These are phyloP conservation scores for Aelia acuminata DNA, from an alignment of 2,888 invertebrate species.

Conservation along the genomic window DNA sequence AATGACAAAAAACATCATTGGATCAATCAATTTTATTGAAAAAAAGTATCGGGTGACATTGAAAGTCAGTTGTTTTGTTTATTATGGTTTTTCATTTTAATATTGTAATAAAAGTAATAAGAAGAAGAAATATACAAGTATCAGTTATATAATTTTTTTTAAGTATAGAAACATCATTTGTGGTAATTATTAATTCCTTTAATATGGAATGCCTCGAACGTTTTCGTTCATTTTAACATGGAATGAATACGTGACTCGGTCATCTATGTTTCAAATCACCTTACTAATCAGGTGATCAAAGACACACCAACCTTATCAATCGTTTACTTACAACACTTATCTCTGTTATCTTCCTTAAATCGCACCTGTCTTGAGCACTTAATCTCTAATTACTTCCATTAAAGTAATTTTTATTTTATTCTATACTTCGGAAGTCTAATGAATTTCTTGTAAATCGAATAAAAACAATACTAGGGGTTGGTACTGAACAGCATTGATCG, in stretches of 20 bases:
- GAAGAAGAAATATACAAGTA: not conserved
- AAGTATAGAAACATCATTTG: not conserved
- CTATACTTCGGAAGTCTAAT: not conserved
- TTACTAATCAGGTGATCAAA: conserved; percentile 6
- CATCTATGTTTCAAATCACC: not conserved
- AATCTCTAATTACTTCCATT: not conserved
- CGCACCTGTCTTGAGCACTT: not conserved
- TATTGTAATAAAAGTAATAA: not conserved
- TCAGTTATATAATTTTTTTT: not conserved
- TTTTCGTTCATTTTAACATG: not conserved
- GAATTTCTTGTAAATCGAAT: not conserved
- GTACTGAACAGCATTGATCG: conserved; percentile 58
- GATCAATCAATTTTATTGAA: not conserved
- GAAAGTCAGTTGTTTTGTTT: no score
- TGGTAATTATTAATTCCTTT: not conserved
- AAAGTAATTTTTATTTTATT: conserved; percentile 9
- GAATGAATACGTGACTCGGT: not conserved
- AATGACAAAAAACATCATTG: not conserved
- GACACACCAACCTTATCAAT: conserved; percentile 19
- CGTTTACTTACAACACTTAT: not conserved
- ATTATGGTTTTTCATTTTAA: not conserved
- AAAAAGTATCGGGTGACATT: not conserved
- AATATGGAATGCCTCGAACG: not conserved
- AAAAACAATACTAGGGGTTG: conserved; percentile 50
- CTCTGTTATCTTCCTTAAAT: conserved; percentile 7